Conservation (phyloP, 2,888 invertebrate genomes). For the Lysandra bellargus region DNA sequence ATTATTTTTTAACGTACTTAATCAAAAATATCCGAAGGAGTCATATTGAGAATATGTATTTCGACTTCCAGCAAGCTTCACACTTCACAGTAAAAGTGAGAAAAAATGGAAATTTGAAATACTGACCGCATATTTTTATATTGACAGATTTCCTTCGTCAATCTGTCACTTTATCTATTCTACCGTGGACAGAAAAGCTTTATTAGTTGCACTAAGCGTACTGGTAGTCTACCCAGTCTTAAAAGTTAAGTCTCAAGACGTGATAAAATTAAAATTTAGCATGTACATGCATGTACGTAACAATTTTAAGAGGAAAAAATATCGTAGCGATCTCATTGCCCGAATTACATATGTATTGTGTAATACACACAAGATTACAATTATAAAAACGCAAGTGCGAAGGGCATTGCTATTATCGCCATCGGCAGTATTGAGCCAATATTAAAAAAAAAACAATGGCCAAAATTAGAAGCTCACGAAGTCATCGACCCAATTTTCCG, state of each 20-base stretch:
- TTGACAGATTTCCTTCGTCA: not conserved
- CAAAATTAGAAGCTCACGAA: constrained; percentile 52
- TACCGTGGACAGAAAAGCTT: no score
- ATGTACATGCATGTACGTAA: not conserved
- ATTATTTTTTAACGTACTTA: no score
- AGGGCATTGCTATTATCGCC: not conserved
- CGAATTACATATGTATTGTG: constrained; percentile 21
- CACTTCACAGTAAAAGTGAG: no score
- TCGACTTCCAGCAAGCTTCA: no score
- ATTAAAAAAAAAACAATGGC: constrained; percentile 41
- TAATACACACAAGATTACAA: not conserved
- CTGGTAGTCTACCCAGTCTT: not conserved
- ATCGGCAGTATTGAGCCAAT: constrained; percentile 13
- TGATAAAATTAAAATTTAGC: not conserved
- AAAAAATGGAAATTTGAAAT: no score
- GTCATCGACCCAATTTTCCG: constrained; percentile 69
- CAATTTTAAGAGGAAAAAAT: not conserved
- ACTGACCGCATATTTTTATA: not conserved
- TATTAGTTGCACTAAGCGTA: no score
- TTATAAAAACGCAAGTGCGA: not conserved
- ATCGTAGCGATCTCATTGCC: not conserved
- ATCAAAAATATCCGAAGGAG: no score
- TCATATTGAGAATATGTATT: no score
- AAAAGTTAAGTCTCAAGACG: not conserved
- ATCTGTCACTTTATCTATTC: no score